Evolutionary conservation across 2,797 vertebrate species (phyloP), one percentile per base, ranked within the genome.

Genomic region (Falco naumanni): DNA sequence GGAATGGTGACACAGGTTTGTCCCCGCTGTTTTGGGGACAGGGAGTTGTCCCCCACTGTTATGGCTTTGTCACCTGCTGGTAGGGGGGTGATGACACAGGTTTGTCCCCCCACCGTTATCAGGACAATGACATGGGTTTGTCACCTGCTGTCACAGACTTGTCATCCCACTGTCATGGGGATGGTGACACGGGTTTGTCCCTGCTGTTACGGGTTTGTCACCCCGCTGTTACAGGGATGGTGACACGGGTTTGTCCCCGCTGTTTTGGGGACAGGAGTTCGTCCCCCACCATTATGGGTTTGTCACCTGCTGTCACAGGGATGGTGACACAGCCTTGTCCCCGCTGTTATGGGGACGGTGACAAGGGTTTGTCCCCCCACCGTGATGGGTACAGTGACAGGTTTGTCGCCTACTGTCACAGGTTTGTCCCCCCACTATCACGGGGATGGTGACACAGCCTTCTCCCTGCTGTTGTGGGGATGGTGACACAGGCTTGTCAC

Each of bases 291-390:
- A 33, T 29, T 16, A 39, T 5, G 13, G 33, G 20, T 15, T 34
- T 59, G 57, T 59, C 61, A 10, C 59, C n/a, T 14, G 5, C n/a
- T 16, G 5, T 11, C 16, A 26, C 15, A 20, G 47, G 47, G 19
- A 47, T 9, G 14, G 31, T 21, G 54, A n/a, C 54, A n/a, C 10
- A 1, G 53, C 16, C 14, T 54, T 54, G 22, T 50, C 54, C 53
- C 53, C 29, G 6, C 53, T 0, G n/a, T 34, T 16, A 0, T 25
- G 57, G n/a, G 15, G 24, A 16, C 5, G 1, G 59, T 60, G 57
- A 59, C 43, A 37, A 37, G 25, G 50, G 31, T 20, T n/a, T 57
- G 56, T 57, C 54, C 9, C 34, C 43, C 54, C 11, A 14, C 41
- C 37, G 10, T 10, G 37, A 37, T 9, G 10, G 37, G 37, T 37